A percentile compares a stretch with the other conserved stretches of the same genome.
These are phyloP conservation scores for Cepaea nemoralis DNA, from an alignment of 1,140 invertebrate species.

Conservation along the genomic window DNA sequence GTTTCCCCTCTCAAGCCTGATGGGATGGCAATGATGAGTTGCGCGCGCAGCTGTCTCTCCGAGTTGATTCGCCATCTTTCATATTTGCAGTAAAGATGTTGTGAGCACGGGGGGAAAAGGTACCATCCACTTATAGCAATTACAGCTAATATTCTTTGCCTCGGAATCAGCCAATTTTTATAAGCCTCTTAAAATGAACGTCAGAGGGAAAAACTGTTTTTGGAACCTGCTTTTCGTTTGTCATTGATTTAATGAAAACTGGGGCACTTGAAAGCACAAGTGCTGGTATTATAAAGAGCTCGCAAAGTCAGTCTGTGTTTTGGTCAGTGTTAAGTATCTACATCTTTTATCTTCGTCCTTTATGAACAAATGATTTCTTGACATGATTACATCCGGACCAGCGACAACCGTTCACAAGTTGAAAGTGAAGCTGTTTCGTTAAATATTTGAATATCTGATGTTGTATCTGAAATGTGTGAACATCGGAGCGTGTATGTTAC, in stretches of 20 bases:
- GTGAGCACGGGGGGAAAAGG: background rate
- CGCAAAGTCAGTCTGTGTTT: too few species aligned
- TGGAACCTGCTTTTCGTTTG: background rate
- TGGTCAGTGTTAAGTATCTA: too few species aligned
- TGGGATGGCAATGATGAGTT: slow-evolving; percentile 30
- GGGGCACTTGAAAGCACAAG: background rate
- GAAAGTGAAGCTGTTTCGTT: too few species aligned
- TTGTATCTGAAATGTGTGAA: too few species aligned
- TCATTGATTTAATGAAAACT: background rate
- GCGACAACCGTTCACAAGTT: too few species aligned
- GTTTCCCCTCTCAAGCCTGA: slow-evolving; percentile 22
- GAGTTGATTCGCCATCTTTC: slow-evolving; percentile 9
- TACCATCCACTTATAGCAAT: slow-evolving; percentile 31
- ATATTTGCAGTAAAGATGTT: slow-evolving; percentile 27
- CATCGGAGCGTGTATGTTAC: too few species aligned
- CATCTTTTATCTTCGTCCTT: too few species aligned
- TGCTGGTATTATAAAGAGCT: too few species aligned
- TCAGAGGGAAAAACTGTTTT: background rate
- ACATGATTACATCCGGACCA: too few species aligned
- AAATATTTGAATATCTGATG: too few species aligned
- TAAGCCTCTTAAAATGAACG: background rate
- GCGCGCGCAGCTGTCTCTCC: slow-evolving; percentile 30
- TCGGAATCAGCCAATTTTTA: background rate
- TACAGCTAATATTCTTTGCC: slow-evolving; percentile 8
- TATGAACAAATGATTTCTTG: too few species aligned